Conservation (phyloP, 2,888 invertebrate species). For the Buathra laborator region DNA sequence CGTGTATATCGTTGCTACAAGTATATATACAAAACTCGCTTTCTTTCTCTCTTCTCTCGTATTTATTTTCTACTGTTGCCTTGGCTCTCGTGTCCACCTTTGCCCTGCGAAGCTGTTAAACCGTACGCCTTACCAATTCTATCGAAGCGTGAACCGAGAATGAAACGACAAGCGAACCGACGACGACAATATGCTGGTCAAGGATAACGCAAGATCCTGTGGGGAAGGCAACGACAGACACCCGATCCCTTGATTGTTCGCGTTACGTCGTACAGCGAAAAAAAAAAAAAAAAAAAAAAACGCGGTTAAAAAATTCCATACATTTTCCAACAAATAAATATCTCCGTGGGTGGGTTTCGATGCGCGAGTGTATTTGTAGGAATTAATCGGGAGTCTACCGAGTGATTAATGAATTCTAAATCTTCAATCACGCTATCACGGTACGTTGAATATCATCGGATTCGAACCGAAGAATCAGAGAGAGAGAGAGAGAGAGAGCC, state of each 20-base stretch:
- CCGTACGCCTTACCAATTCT: constrained; percentile 43
- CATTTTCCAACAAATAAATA: background rate
- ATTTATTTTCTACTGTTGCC: constrained; percentile 3
- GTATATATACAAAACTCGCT: constrained; percentile 1
- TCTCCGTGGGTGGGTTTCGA: background rate
- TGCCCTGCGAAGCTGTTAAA: constrained; percentile 5
- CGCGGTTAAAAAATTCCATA: background rate
- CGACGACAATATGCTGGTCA: constrained; percentile 56
- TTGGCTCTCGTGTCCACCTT: constrained; percentile 9
- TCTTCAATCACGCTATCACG: constrained; percentile 1
- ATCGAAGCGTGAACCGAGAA: constrained; percentile 61
- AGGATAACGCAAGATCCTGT: constrained; percentile 46
- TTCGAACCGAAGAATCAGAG: background rate
- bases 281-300: background rate
- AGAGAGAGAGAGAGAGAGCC: background rate
- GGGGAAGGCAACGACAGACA: constrained; percentile 36
- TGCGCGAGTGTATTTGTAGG: background rate
- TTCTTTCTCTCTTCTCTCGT: constrained; percentile 14
- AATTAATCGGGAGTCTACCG: background rate
- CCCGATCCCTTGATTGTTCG: constrained; percentile 58
- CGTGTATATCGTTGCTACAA: background rate
- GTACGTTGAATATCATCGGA: background rate
- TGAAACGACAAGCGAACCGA: constrained; percentile 12
- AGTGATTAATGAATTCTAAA: constrained; percentile 7
- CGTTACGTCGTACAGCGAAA: background rate